phyloP scores from a whole-genome alignment of 2,113 vertebrate genomes.

The Coryphaenoides rupestris region DNA sequence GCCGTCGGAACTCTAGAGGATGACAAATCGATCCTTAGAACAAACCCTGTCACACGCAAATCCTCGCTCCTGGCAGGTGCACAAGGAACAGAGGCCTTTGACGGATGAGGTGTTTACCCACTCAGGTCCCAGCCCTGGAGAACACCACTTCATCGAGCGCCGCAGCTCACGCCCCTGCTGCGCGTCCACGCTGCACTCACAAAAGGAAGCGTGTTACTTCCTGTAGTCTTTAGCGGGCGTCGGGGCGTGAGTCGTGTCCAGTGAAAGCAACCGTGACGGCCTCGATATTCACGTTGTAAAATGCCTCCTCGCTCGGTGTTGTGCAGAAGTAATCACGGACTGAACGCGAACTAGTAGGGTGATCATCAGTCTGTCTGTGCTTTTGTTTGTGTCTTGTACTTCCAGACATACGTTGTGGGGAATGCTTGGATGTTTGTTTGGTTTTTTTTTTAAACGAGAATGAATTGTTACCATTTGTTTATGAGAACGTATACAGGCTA shows the following conservation, averaged over 20 bases:
- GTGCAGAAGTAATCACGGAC: too few species aligned
- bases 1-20: conserved; percentile 32
- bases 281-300: too few species aligned
- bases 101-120: conserved; percentile 64
- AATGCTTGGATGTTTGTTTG: too few species aligned
- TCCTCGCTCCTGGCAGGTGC: conserved; percentile 49
- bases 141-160: conserved; percentile 61
- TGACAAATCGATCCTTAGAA: conserved; percentile 61
- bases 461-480: too few species aligned
- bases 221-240: not conserved
- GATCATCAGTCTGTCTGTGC: too few species aligned
- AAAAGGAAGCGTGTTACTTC: conserved; percentile 20
- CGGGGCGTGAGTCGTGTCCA: conserved; percentile 1
- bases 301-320: too few species aligned
- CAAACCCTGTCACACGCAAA: conserved; percentile 60
- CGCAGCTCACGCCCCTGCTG: conserved; percentile 29
- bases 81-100: conserved; percentile 47
- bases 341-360: too few species aligned
- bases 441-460: too few species aligned
- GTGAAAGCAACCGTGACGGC: not conserved
- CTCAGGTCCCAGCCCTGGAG: conserved; percentile 51
- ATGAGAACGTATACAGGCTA: too few species aligned
- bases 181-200: conserved; percentile 12
- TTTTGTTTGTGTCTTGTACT: too few species aligned
- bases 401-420: too few species aligned